Evolutionary conservation across 2,113 vertebrate species (phyloP), one percentile per base, ranked within the genome.

Genomic region (Neogobius melanostomus): DNA sequence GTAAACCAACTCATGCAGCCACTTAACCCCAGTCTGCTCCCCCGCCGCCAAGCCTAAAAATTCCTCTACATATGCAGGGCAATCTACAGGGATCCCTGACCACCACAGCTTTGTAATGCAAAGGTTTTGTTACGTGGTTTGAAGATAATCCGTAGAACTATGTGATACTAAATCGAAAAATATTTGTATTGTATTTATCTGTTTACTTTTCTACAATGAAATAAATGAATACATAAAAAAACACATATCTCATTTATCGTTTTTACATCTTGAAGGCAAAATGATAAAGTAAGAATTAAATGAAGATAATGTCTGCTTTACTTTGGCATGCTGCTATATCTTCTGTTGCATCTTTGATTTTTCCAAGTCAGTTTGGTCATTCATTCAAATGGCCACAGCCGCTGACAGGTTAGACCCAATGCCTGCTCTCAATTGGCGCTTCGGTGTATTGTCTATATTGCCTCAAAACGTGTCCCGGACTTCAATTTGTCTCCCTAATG

Each of bases 1-100:
- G 81, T 88, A 88, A 90, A 88, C 83, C 76, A 63, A 76, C 86
- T 82, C 76, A 80, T 82, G 77, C 67, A 44, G 82, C 79, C 82
- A 87, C 91, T 91, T 90, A 91, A 90, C 83, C 88, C 82, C 66
- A 16, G 72, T 73, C 82, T 74, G 68, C 69, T 71, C 83, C 74
- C 76, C 75, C 14, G 56, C 84, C 64, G 54, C 76, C 67, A 68
- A 69, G 7, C 36, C 75, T 71, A 76, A 81, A 85, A 79, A 80
- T 72, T 66, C 81, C 56, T 72, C 72, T 77, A 75, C 71, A 85
- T 90, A 84, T 90, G 81, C 68, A 88, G 87, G 84, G 79, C 84
- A 88, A 90, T 82, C 59, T 57, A 43, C 47, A 59, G 69, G 66
- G 66, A 68, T 70, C 80, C 74, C 82, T 74, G 85, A 82, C 76